These are phyloP conservation scores for Herpetotheres cachinnans DNA, from an alignment of 2,113 vertebrate genomes.

Conservation along the genomic window DNA sequence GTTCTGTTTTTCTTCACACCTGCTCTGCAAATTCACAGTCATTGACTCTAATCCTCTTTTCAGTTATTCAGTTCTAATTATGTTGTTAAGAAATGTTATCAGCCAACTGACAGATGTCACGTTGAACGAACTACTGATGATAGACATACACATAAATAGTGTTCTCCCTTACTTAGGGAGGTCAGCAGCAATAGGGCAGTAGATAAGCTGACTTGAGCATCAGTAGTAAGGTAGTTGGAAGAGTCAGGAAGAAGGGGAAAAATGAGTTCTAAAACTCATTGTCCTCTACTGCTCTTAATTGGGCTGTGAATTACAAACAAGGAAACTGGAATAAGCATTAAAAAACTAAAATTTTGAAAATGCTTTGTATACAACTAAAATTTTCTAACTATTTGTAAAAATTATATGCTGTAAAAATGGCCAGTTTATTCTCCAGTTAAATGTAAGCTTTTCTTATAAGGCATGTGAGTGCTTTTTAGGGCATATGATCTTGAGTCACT, in stretches of 20 bases:
- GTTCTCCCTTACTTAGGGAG: background rate
- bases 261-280: background rate
- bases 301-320: background rate
- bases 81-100: background rate
- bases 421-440: background rate
- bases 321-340: background rate
- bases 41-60: background rate
- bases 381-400: background rate
- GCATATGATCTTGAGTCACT: background rate
- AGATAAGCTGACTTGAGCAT: background rate
- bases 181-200: background rate
- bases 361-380: background rate
- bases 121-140: background rate
- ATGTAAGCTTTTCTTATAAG: background rate
- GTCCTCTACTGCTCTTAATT: background rate
- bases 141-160: background rate
- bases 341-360: background rate
- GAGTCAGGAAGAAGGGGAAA: background rate
- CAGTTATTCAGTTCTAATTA: background rate
- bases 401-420: background rate
- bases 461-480: background rate
- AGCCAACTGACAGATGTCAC: background rate
- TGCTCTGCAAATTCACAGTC: background rate
- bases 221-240: background rate
- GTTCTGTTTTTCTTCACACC: background rate